phyloP scores from a whole-genome alignment of 2,888 invertebrate genomes.

The Sarcophaga variegata region DNA sequence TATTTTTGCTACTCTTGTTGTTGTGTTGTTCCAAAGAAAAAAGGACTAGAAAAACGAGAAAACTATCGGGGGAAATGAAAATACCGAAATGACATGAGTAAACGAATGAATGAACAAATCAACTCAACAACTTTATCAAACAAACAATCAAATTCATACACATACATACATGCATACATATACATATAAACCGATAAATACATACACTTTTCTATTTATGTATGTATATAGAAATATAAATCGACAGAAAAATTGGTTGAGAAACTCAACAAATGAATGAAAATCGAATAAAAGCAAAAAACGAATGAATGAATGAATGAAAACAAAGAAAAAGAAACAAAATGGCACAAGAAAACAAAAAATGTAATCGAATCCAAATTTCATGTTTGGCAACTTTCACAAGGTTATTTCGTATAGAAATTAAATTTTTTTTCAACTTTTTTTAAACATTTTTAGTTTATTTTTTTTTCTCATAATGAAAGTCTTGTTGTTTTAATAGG shows the following conservation, averaged over 20 bases:
- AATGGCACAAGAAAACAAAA: slow-evolving; percentile 9
- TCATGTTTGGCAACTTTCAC: slow-evolving; percentile 60
- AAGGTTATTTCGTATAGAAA: slow-evolving; percentile 52
- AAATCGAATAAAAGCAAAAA: slow-evolving; percentile 15
- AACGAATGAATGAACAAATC: slow-evolving; percentile 69
- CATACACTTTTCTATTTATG: neutral
- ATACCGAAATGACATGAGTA: slow-evolving; percentile 68
- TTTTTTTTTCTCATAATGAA: slow-evolving; percentile 10
- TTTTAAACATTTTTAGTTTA: neutral
- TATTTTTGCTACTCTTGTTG: slow-evolving; percentile 5
- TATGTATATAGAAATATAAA: neutral
- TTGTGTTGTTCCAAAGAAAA: slow-evolving; percentile 10
- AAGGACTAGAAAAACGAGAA: slow-evolving; percentile 30
- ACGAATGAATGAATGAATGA: slow-evolving; percentile 40
- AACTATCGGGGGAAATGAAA: slow-evolving; percentile 65
- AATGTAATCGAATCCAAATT: slow-evolving; percentile 59
- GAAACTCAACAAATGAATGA: slow-evolving; percentile 64
- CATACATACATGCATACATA: neutral
- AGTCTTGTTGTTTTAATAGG: slow-evolving; percentile 1
- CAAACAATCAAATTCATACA: slow-evolving; percentile 50
- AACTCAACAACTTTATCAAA: slow-evolving; percentile 69
- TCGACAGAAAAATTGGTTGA: neutral
- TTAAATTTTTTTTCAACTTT: slow-evolving; percentile 14
- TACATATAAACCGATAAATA: slow-evolving; percentile 36
- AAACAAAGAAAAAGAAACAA: slow-evolving; percentile 20